Conservation (phyloP, 2,888 invertebrate genomes). For the Strigamia maritima region DNA sequence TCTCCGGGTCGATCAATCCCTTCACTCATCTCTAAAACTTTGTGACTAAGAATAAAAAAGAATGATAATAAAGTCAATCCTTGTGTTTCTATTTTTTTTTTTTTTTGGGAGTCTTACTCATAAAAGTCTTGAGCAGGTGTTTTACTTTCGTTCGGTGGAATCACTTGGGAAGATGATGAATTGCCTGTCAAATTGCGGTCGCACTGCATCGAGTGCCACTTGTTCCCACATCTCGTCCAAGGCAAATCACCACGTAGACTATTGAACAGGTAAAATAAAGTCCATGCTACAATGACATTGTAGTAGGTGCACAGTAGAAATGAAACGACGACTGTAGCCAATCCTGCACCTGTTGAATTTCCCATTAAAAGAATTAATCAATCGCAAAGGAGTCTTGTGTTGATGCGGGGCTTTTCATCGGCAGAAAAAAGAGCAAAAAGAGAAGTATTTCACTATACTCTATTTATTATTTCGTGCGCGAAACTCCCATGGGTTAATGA, state of each 20-base stretch:
- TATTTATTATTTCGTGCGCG: too few relatives aligned
- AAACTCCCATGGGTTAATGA: too few relatives aligned
- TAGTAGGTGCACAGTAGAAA: slow-evolving; percentile 94
- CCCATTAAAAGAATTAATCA: neutral
- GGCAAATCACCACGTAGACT: slow-evolving; percentile 77
- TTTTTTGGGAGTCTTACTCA: slow-evolving; percentile 64
- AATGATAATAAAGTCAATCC: neutral
- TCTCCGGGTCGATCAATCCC: slow-evolving; percentile 79
- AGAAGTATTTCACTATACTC: too few relatives aligned
- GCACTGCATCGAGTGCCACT: slow-evolving; percentile 79
- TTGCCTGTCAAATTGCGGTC: slow-evolving; percentile 56
- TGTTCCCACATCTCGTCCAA: slow-evolving; percentile 82
- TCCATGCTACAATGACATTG: slow-evolving; percentile 91
- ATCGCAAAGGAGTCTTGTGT: too few relatives aligned
- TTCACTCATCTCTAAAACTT: slow-evolving; percentile 76
- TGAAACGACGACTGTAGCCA: slow-evolving; percentile 90
- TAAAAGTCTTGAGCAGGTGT: slow-evolving; percentile 90
- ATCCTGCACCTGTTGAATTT: slow-evolving; percentile 77
- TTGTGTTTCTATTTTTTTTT: too few relatives aligned
- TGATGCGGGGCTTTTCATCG: neutral
- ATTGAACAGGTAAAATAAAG: slow-evolving; percentile 87
- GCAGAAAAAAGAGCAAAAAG: too few relatives aligned
- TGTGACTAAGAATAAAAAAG: slow-evolving; percentile 61
- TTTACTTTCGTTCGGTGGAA: slow-evolving; percentile 66
- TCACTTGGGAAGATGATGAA: slow-evolving; percentile 52